phyloP scores from a whole-genome alignment of 2,888 invertebrate species.

The Lymantria dispar region DNA sequence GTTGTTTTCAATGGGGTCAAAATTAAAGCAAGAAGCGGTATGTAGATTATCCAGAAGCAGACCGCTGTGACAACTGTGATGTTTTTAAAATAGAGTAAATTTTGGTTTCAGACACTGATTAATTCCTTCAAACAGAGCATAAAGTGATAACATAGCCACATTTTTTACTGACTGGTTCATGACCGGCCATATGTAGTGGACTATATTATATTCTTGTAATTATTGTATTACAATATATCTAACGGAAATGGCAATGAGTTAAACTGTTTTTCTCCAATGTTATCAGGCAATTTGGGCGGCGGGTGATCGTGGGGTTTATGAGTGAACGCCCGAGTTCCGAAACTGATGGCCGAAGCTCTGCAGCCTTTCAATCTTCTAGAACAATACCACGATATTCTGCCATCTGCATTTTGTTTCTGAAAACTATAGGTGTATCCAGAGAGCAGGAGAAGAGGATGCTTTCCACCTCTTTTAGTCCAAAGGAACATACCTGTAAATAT shows the following conservation, averaged over 20 bases:
- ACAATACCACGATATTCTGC: constrained; percentile 73
- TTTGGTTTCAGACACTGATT: too few relatives aligned
- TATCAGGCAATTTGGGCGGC: constrained; percentile 52
- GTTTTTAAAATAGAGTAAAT: too few relatives aligned
- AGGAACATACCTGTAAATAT: constrained; percentile 58
- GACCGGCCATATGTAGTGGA: neutral
- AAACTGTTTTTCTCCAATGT: constrained; percentile 9
- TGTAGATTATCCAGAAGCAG: too few relatives aligned
- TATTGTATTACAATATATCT: constrained; percentile 2
- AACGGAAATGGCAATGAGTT: constrained; percentile 7
- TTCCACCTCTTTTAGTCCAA: constrained; percentile 72
- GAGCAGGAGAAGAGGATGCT: constrained; percentile 66
- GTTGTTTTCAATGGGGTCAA: too few relatives aligned
- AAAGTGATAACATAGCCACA: too few relatives aligned
- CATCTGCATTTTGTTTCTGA: constrained; percentile 71
- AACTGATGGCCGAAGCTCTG: constrained; percentile 64
- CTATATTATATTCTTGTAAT: neutral
- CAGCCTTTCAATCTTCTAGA: constrained; percentile 71
- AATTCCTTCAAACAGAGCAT: too few relatives aligned
- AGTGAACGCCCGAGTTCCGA: constrained; percentile 49
- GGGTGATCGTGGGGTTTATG: constrained; percentile 63
- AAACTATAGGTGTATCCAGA: constrained; percentile 70
- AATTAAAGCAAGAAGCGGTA: too few relatives aligned
- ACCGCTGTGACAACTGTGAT: too few relatives aligned
- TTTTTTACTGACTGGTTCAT: too few relatives aligned